These are phyloP conservation scores for Ischnura elegans DNA, from an alignment of 2,888 invertebrate genomes.

Conservation along the genomic window DNA sequence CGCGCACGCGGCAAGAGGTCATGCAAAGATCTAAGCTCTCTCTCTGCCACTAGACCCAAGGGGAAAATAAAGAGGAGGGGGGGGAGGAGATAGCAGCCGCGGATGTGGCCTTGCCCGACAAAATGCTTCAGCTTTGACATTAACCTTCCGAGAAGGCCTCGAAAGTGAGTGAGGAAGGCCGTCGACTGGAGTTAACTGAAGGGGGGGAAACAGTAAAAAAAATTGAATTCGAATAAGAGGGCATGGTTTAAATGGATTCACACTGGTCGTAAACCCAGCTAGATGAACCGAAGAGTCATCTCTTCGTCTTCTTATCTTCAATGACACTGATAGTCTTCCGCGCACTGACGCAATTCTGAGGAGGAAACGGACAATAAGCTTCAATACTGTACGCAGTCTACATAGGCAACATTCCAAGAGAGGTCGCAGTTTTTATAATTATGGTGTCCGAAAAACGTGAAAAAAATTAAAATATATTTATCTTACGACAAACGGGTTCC, in stretches of 20 bases:
- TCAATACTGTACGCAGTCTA: not conserved
- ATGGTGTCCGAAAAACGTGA: not conserved
- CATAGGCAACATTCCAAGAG: not conserved
- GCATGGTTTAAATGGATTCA: not conserved
- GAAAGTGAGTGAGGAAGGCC: not conserved
- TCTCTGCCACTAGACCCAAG: not conserved
- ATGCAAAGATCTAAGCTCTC: not conserved
- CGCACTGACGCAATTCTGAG: not conserved
- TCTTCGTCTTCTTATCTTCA: not conserved
- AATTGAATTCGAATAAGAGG: not conserved
- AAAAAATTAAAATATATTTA: not conserved
- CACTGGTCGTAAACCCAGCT: not conserved
- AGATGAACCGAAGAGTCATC: not conserved
- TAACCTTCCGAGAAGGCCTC: slow-evolving; percentile 41
- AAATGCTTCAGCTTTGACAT: slow-evolving; percentile 42
- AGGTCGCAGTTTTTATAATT: not conserved
- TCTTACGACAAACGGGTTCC: not conserved
- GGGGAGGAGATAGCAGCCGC: not conserved
- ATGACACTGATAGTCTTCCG: not conserved
- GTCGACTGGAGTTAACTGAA: not conserved
- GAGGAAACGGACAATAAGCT: too few relatives aligned
- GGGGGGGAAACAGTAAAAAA: not conserved
- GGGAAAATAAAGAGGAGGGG: not conserved
- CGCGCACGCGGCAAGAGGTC: slow-evolving; percentile 36
- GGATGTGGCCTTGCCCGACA: slow-evolving; percentile 53